Evolutionary conservation across 2,797 vertebrate species (phyloP).

Genomic region (Ctenopoma multispine): DNA sequence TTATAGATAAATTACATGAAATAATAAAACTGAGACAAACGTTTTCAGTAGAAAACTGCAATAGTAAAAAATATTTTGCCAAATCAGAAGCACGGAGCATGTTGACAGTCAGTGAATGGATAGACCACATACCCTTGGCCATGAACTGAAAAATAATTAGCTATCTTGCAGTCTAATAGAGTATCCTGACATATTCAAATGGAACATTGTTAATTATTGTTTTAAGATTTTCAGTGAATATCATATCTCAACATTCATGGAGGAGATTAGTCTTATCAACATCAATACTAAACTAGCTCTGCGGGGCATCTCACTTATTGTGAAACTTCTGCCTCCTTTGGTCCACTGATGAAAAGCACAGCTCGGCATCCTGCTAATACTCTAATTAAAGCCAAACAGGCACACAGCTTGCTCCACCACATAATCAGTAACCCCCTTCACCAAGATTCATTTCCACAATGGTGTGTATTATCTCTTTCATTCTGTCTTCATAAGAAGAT

Average conservation of each 20-base stretch:
- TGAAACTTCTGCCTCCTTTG: slow-evolving; percentile 58
- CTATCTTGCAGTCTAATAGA: slow-evolving; percentile 27
- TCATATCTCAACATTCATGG: slow-evolving; percentile 51
- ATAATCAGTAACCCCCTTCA: slow-evolving; percentile 58
- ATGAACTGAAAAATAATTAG: slow-evolving; percentile 30
- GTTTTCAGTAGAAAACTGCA: slow-evolving; percentile 4
- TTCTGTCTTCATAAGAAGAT: slow-evolving; percentile 51
- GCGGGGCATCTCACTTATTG: slow-evolving; percentile 52
- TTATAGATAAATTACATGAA: slow-evolving; percentile 4
- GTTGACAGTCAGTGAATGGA: slow-evolving; percentile 10
- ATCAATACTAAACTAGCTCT: slow-evolving; percentile 54
- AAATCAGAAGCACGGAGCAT: slow-evolving; percentile 14
- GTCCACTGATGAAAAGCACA: slow-evolving; percentile 62
- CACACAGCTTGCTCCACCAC: slow-evolving; percentile 62
- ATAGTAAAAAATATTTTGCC: slow-evolving; percentile 6
- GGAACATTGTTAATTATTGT: slow-evolving; percentile 54
- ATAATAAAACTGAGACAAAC: slow-evolving; percentile 15
- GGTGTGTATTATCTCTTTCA: slow-evolving; percentile 47
- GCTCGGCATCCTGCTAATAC: slow-evolving; percentile 70
- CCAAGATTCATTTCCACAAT: slow-evolving; percentile 54
- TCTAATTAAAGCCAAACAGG: slow-evolving; percentile 77
- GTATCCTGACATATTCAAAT: slow-evolving; percentile 43
- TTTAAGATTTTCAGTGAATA: slow-evolving; percentile 48
- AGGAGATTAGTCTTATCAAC: slow-evolving; percentile 60
- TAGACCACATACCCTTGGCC: slow-evolving; percentile 14